Percentiles rank a stretch among this genome's conserved stretches.
Evolutionary conservation across 37 sponge, comb jelly and placozoan species (phyloP).

Genomic region (Amphimedon queenslandica): DNA sequence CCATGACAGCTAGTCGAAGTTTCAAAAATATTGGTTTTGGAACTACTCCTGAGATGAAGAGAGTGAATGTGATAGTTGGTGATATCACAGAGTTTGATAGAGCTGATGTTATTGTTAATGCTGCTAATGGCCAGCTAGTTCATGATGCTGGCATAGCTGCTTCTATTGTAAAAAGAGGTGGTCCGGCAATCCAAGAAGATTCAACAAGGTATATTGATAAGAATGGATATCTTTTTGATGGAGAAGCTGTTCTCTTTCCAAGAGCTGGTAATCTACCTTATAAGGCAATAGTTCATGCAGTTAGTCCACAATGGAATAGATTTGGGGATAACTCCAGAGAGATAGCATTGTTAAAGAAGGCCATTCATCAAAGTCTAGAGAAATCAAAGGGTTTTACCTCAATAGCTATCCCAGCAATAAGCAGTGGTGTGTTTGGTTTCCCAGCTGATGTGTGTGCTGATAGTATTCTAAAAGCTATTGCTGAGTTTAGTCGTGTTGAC

Average conservation of each 20-base stretch:
- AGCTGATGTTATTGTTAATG: slow-evolving; percentile 76
- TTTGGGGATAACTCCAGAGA: slow-evolving; percentile 3
- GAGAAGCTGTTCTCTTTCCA: slow-evolving; percentile 40
- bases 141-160: slow-evolving; percentile 65
- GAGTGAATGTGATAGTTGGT: slow-evolving; percentile 31
- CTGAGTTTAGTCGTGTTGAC: slow-evolving; percentile 13
- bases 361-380: slow-evolving; percentile 9
- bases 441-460: slow-evolving; percentile 47
- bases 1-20: background rate
- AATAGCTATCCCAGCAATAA: slow-evolving; percentile 67
- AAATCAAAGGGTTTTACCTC: slow-evolving; percentile 13
- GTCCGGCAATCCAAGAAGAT: slow-evolving; percentile 42
- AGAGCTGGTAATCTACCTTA: slow-evolving; percentile 51
- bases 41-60: slow-evolving; percentile 7
- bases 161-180: slow-evolving; percentile 53
- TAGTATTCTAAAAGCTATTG: slow-evolving; percentile 20
- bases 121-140: slow-evolving; percentile 56
- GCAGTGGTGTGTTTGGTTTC: slow-evolving; percentile 62
- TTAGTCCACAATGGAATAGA: slow-evolving; percentile 62
- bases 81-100: slow-evolving; percentile 55
- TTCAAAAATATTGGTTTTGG: slow-evolving; percentile 14
- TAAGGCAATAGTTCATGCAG: slow-evolving; percentile 60
- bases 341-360: slow-evolving; percentile 23
- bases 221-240: slow-evolving; percentile 27
- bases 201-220: slow-evolving; percentile 16